Percentiles rank a stretch among this genome's conserved stretches.
phyloP scores from a whole-genome alignment of 2,113 vertebrate genomes.

The Australoheros scitulus region DNA sequence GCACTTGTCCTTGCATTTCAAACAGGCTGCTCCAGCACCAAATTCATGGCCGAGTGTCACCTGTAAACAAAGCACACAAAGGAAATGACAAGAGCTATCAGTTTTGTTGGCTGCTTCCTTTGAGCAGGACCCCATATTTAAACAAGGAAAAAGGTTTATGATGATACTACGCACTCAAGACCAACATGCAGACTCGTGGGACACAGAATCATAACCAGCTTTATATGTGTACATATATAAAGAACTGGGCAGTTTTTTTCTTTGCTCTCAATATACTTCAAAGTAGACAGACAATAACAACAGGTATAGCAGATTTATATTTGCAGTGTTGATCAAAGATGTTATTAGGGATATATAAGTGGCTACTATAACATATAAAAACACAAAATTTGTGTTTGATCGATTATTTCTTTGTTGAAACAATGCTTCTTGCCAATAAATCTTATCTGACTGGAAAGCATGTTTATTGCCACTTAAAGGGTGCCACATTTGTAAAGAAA shows the following conservation, averaged over 20 bases:
- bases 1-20: slow-evolving; percentile 98
- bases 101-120: not conserved
- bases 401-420: too few species aligned
- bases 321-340: not conserved
- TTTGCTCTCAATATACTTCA: not conserved
- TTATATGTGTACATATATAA: not conserved
- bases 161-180: not conserved
- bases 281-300: not conserved
- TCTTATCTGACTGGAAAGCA: too few species aligned
- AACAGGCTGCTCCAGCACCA: slow-evolving; percentile 92
- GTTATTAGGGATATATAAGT: not conserved
- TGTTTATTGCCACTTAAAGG: too few species aligned
- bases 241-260: not conserved
- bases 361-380: too few species aligned
- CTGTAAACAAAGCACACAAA: slow-evolving; percentile 74
- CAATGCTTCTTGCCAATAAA: too few species aligned
- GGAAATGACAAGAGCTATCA: not conserved
- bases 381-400: too few species aligned
- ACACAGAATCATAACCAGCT: not conserved
- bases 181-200: not conserved
- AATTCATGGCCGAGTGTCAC: slow-evolving; percentile 96
- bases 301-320: not conserved
- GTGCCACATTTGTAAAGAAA: too few species aligned
- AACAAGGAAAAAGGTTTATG: not conserved
- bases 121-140: not conserved